Evolutionary conservation across 2,888 invertebrate genomes (phyloP).

Genomic region (Falcaria lacertinaria): DNA sequence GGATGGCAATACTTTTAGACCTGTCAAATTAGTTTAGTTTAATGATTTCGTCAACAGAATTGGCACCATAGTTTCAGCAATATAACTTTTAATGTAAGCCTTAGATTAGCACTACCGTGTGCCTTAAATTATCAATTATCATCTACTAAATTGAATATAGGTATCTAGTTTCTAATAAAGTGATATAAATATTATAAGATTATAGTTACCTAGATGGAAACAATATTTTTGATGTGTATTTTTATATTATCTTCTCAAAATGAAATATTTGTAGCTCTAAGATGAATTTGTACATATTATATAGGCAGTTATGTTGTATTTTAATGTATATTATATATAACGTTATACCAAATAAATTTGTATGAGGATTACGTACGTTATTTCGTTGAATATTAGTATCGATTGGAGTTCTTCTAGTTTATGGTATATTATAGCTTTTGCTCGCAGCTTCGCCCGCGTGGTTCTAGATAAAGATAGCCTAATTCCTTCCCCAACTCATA

Average conservation of each 20-base stretch:
- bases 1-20: too few species aligned
- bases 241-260: background rate
- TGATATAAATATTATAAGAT: background rate
- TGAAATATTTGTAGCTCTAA: background rate
- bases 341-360: slow-evolving; percentile 37
- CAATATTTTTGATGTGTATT: slow-evolving; percentile 2
- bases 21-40: too few species aligned
- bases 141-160: background rate
- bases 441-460: too few species aligned
- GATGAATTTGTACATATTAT: slow-evolving; percentile 19
- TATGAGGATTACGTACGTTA: background rate
- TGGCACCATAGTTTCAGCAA: too few species aligned
- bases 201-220: background rate
- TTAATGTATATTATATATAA: slow-evolving; percentile 17
- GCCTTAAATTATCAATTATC: background rate
- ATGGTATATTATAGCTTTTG: too few species aligned
- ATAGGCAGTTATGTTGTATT: slow-evolving; percentile 13
- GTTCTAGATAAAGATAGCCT: too few species aligned
- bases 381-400: too few species aligned
- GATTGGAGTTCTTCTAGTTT: too few species aligned
- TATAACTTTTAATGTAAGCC: too few species aligned
- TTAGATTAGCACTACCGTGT: too few species aligned
- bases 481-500: too few species aligned
- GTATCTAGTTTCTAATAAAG: background rate
- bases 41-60: too few species aligned